A percentile compares a stretch with the other conserved stretches of the same genome.
phyloP scores from a whole-genome alignment of 2,888 invertebrate species.

The Ceramica pisi region DNA sequence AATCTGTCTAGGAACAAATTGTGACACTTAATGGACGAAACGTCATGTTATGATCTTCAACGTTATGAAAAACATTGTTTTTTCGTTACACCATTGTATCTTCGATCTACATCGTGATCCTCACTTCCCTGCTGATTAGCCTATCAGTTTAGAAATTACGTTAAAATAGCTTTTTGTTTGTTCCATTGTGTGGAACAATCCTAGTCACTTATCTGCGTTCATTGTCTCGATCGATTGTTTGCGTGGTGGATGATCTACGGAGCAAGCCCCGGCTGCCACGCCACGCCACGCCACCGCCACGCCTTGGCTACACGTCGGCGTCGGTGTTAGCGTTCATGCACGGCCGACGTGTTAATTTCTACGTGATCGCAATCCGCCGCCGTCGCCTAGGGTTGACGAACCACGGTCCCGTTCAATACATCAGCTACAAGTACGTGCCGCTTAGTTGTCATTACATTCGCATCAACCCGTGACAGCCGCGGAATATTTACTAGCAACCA shows the following conservation, averaged over 20 bases:
- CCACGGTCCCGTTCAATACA: slow-evolving; percentile 76
- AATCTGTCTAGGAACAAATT: slow-evolving; percentile 8
- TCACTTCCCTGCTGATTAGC: slow-evolving; percentile 53
- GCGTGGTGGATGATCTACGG: slow-evolving; percentile 49
- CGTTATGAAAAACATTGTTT: slow-evolving; percentile 1
- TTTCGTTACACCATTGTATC: slow-evolving; percentile 23
- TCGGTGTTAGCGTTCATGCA: slow-evolving; percentile 70
- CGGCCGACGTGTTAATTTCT: slow-evolving; percentile 78
- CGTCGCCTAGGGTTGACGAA: slow-evolving; percentile 80
- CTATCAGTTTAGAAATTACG: slow-evolving; percentile 57
- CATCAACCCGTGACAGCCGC: slow-evolving; percentile 59
- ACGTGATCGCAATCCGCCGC: slow-evolving; percentile 79
- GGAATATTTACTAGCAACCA: slow-evolving; percentile 15
- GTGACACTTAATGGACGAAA: not conserved
- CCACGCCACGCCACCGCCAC: slow-evolving; percentile 7
- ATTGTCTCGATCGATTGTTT: slow-evolving; percentile 63
- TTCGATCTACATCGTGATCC: slow-evolving; percentile 49
- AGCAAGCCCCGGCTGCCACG: not conserved
- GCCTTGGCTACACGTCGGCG: not conserved
- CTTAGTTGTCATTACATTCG: slow-evolving; percentile 64
- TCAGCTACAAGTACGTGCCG: slow-evolving; percentile 64
- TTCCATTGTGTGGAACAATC: slow-evolving; percentile 65
- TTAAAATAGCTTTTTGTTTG: slow-evolving; percentile 64
- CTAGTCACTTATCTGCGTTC: slow-evolving; percentile 59
- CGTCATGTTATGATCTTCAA: not conserved